These are phyloP conservation scores for Enteromius afrohamiltoni DNA, from an alignment of 2,797 vertebrate species.

Conservation along the genomic window DNA sequence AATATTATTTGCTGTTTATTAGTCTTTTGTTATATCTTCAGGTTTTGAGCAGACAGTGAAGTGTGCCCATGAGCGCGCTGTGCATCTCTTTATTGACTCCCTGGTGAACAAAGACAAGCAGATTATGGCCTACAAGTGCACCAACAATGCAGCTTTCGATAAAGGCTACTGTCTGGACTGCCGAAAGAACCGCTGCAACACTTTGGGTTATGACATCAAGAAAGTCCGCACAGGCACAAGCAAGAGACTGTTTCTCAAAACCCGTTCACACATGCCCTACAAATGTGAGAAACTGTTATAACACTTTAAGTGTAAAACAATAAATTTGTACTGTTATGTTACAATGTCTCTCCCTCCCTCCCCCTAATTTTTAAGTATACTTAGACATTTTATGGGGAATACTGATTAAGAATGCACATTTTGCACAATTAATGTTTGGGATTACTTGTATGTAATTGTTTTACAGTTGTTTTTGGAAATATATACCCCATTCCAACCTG, in stretches of 20 bases:
- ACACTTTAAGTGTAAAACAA: not conserved
- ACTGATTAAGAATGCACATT: not conserved
- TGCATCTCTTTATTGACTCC: conserved; percentile 94
- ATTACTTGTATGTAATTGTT: not conserved
- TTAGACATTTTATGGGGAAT: not conserved
- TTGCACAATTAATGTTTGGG: not conserved
- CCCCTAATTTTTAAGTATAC: not conserved
- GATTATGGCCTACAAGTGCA: conserved; percentile 89
- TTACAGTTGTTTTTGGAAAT: not conserved
- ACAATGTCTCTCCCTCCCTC: not conserved
- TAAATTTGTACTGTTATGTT: not conserved
- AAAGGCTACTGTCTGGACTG: conserved; percentile 90
- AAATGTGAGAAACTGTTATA: conserved; percentile 79
- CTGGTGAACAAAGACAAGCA: conserved; percentile 82
- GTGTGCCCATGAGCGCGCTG: conserved; percentile 92
- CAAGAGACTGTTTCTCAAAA: conserved; percentile 86
- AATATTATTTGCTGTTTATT: too few species aligned
- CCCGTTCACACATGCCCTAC: conserved; percentile 84
- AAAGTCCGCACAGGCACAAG: conserved; percentile 68
- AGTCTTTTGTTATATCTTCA: conserved; percentile 41
- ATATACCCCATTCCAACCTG: not conserved
- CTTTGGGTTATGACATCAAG: conserved; percentile 86
- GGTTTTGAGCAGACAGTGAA: conserved; percentile 87
- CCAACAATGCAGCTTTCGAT: conserved; percentile 82
- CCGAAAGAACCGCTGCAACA: conserved; percentile 87